Evolutionary conservation across 2,797 vertebrate genomes (phyloP).

Genomic region (Chelon labrosus): DNA sequence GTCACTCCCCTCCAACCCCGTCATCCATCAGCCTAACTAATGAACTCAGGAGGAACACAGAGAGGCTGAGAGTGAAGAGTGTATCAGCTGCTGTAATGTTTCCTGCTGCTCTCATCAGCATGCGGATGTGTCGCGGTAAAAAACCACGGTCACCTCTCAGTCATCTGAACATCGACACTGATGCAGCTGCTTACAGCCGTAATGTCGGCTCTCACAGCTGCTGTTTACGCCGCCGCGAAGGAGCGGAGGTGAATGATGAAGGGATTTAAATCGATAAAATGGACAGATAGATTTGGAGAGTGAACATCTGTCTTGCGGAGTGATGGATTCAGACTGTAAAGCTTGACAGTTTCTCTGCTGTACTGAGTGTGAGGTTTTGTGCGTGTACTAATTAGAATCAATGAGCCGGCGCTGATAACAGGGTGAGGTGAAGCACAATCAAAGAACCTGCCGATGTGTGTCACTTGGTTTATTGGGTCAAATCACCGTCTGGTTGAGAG

Average conservation of each 20-base stretch:
- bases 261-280: constrained; percentile 30
- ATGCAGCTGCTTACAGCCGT: constrained; percentile 46
- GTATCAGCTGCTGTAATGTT: neutral
- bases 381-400: constrained; percentile 32
- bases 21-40: constrained; percentile 70
- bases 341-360: neutral
- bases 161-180: constrained; percentile 38
- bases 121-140: constrained; percentile 30
- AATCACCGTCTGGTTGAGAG: neutral
- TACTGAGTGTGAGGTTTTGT: constrained; percentile 4
- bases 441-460: constrained; percentile 22
- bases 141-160: constrained; percentile 39
- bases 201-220: constrained; percentile 47
- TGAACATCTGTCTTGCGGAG: constrained; percentile 18
- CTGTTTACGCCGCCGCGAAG: constrained; percentile 48
- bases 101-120: constrained; percentile 38
- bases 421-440: constrained; percentile 25
- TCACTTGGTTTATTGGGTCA: neutral
- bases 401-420: constrained; percentile 27
- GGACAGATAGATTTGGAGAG: constrained; percentile 21
- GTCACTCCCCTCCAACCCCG: constrained; percentile 33
- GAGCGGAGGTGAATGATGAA: constrained; percentile 42
- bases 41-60: constrained; percentile 56
- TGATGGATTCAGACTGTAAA: constrained; percentile 27
- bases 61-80: constrained; percentile 13